Evolutionary conservation across 2,113 vertebrate genomes (phyloP), one percentile per base, ranked within the genome.

Genomic region (Macaca mulatta): DNA sequence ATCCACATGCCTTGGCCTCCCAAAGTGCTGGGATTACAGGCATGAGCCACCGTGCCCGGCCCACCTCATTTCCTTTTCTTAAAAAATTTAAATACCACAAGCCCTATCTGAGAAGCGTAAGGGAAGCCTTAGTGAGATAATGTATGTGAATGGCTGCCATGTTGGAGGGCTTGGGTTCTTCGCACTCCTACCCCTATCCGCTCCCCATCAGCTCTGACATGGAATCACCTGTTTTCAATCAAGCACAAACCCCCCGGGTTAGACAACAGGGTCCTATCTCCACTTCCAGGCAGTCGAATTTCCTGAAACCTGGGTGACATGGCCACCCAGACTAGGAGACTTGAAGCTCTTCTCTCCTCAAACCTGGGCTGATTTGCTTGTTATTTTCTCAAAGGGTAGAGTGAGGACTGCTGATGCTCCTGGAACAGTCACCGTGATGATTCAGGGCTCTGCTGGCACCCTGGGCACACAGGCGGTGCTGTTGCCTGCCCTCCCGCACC

Each of bases 201-300:
- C 0, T 2, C 2, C 67, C 11, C 13, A 10, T 35, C 13, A 74
- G 27, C 55, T 52, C 30, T 50, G 6, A 32, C 17, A 1, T 0
- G 0, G 35, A 20, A 50, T 4, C 20, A 2, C 55, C 70, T 75
- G 23, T 12, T 88, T 48, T 70, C 4, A 38, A 13, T 32, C 25
- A n/a, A 20, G 40, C 25, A 40, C 0, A 1, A 25, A 5, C 5
- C 3, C 3, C 3, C 5, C 14, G 10, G 27, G 7, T 89, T 45
- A 59, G 74, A 67, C 35, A 55, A 18, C 13, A 12, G 30, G 10
- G 20, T 79, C 74, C 38, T 78, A 32, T 86, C 59, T 92, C 75
- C 4, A 52, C 23, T 35, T 83, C 12, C 12, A 69, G 11, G 16
- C 20, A 88, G 59, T 25, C 23, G 27, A 35, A 25, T 45, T 75